A percentile compares a stretch with the other conserved stretches of the same genome.
Evolutionary conservation across 2,113 vertebrate species (phyloP).

Genomic region (Hyaena hyaena): DNA sequence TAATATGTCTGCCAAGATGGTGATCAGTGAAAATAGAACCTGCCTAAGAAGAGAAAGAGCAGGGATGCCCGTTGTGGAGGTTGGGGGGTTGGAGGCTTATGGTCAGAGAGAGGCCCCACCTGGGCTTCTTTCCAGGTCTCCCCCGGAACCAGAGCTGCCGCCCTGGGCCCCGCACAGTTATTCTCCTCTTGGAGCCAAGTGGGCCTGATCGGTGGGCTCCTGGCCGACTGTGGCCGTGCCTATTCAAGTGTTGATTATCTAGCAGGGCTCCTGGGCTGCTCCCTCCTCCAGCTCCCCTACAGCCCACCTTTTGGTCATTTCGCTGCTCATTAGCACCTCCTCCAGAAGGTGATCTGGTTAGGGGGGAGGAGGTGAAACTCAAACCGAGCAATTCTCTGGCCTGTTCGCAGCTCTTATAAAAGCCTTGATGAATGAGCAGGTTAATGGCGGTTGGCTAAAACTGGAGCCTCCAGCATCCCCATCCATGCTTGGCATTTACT

Average conservation of each 20-base stretch:
- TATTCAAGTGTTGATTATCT: neutral
- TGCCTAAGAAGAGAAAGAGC: slow-evolving; percentile 13
- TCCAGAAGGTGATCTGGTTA: neutral
- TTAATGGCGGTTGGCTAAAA: neutral
- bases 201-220: neutral
- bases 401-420: slow-evolving; percentile 19
- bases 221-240: rapidly evolving
- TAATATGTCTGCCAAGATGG: slow-evolving; percentile 54
- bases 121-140: neutral
- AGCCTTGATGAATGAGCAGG: neutral
- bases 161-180: neutral
- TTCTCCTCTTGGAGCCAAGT: neutral
- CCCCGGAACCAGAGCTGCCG: neutral
- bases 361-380: neutral
- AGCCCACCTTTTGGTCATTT: slow-evolving; percentile 3
- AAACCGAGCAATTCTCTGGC: neutral
- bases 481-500: neutral
- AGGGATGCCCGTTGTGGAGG: neutral
- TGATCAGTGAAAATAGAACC: slow-evolving; percentile 52
- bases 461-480: no score
- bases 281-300: neutral
- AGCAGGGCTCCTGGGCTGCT: neutral
- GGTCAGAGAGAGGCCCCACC: no score
- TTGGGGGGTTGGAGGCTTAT: neutral
- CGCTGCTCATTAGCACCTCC: slow-evolving; percentile 42